Evolutionary conservation across 2,113 vertebrate species (phyloP).

Genomic region (Chunga burmeisteri): DNA sequence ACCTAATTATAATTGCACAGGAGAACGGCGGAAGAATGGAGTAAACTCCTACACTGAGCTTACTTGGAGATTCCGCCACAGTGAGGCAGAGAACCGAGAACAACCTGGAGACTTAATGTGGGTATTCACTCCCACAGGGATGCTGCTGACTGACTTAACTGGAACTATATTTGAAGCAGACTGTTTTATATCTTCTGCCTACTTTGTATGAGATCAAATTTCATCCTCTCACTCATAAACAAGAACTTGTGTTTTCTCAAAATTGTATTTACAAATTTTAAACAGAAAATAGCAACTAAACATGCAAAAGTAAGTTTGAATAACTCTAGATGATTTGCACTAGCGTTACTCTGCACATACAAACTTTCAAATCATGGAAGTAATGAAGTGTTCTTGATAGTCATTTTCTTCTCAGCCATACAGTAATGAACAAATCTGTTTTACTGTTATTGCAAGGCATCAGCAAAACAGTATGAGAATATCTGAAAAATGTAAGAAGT

Average conservation of each 20-base stretch:
- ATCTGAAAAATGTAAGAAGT: neutral
- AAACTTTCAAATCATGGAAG: neutral
- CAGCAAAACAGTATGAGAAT: neutral
- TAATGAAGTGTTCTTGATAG: neutral
- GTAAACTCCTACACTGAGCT: constrained; percentile 28
- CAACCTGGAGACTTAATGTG: neutral
- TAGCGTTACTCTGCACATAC: neutral
- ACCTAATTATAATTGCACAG: neutral
- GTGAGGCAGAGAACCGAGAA: neutral
- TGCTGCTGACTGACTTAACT: constrained; percentile 31
- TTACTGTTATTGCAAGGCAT: neutral
- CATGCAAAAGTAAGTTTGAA: neutral
- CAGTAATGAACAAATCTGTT: neutral
- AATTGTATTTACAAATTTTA: neutral
- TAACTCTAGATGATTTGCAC: neutral
- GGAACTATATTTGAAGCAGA: constrained; percentile 10
- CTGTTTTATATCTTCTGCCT: neutral
- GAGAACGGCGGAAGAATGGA: neutral
- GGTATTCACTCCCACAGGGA: constrained; percentile 29
- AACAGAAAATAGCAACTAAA: neutral
- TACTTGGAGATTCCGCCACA: neutral
- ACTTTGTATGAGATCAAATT: neutral
- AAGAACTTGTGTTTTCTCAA: neutral
- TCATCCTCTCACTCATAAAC: neutral
- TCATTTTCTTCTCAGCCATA: neutral